Base-by-base conservation (phyloP, 2,888 invertebrate genomes). In the Octodonta nipae region DNA sequence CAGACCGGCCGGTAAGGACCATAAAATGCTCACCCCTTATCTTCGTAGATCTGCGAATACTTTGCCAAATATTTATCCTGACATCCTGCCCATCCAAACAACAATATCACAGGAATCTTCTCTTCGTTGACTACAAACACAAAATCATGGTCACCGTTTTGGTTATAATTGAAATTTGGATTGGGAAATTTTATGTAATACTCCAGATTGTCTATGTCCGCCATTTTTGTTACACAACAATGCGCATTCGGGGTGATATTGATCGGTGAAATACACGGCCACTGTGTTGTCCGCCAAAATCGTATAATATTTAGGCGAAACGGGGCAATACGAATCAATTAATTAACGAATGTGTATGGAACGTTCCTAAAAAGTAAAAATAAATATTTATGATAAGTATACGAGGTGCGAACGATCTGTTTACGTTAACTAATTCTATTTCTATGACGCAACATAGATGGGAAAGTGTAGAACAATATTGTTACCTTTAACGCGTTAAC, bases 81-180 rank as follows among this genome's bases (percentile, higher is more conserved):
- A 55, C 82, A 80, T 22, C 83, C 83, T 30, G 80, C 79, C 84
- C 84, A 84, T 17, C 84, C 84, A 38, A 84, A 67, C 40, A 84
- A 60, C 38, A 79, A 59, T 15, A 83, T 73, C 28, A 82, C 71
- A 22, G 82, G 78, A 45, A 74, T 65, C 53, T 72, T 72, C 26
- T 66, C 67, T 42, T 73, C 72, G 45, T 71, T 66, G 41, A 70
- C 68, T 17, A 70, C 70, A 51, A 68, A 71, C 26, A 70, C 70
- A 49, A 68, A 71, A 42, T 52, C 64, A 31, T 43, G 30, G 20
- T 22, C 22, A 12, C 42, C 39, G 4, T 47, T 44, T 27, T 37
- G 40, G 46, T 47, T 54, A 30, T 58, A 56, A 36, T 52, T 53
- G 44, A 64, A 66, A 49, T 64, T 66, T 15, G 68, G 65, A 45